Percentiles rank a stretch among this genome's conserved stretches.
Conservation (phyloP, 2,888 invertebrate genomes). For the Drosophila hamatofila region DNA sequence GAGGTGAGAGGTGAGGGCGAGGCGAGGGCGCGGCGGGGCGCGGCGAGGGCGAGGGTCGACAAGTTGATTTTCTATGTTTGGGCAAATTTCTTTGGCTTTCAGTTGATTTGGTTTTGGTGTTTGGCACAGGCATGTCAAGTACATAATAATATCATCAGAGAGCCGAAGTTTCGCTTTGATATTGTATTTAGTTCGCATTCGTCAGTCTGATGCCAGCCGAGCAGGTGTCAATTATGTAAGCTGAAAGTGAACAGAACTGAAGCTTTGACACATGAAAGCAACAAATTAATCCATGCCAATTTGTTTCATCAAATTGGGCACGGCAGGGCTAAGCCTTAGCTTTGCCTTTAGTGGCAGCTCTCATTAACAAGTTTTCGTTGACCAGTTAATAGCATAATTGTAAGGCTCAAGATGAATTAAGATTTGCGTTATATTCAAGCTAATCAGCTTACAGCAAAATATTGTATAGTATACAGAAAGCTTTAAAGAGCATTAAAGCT, state of each 20-base stretch:
- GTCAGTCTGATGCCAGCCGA: constrained; percentile 22
- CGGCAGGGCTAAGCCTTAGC: too few species aligned
- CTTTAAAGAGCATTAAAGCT: neutral
- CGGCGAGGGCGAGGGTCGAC: constrained; percentile 30
- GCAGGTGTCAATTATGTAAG: constrained; percentile 67
- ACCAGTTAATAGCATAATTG: neutral
- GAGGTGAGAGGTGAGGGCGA: constrained; percentile 6
- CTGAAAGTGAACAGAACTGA: constrained; percentile 26
- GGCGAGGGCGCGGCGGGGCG: too few species aligned
- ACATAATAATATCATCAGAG: constrained; percentile 61
- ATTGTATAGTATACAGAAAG: neutral
- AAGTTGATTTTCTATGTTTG: constrained; percentile 60
- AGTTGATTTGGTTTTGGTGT: constrained; percentile 39
- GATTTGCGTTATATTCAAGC: neutral
- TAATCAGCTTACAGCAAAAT: neutral
- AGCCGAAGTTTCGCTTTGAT: constrained; percentile 35
- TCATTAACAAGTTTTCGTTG: neutral
- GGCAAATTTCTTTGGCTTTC: constrained; percentile 35
- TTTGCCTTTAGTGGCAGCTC: neutral
- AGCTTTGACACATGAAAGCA: constrained; percentile 38
- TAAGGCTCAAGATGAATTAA: neutral
- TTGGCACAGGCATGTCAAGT: constrained; percentile 43
- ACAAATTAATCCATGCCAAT: constrained; percentile 60
- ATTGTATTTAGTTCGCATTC: constrained; percentile 45
- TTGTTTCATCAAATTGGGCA: constrained; percentile 16